phyloP scores from a whole-genome alignment of 2,888 invertebrate genomes.

The Nomada lathburiana region DNA sequence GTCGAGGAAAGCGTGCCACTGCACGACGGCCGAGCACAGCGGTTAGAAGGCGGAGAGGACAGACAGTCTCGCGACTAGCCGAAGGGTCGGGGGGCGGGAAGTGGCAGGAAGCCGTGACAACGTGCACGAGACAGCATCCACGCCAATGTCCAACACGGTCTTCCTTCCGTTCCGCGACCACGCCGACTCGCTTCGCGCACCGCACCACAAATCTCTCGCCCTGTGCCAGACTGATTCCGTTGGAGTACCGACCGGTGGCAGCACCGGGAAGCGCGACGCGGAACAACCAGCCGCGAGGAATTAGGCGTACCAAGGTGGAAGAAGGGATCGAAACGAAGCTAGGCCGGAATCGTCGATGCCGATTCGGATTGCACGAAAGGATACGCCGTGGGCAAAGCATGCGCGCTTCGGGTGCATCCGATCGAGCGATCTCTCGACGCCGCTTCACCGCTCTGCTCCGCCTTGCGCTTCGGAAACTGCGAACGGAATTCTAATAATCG shows the following conservation, averaged over 20 bases:
- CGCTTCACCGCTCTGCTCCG: too few species aligned
- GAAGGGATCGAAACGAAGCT: conserved; percentile 15
- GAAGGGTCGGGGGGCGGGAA: conserved; percentile 2
- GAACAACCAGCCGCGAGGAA: conserved; percentile 20
- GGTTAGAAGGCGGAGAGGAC: too few species aligned
- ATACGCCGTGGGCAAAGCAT: neutral
- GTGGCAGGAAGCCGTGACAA: conserved; percentile 49
- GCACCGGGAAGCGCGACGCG: conserved; percentile 56
- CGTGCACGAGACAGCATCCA: conserved; percentile 59
- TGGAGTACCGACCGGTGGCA: conserved; percentile 62
- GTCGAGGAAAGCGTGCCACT: neutral
- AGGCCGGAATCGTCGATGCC: neutral
- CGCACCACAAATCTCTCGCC: conserved; percentile 39
- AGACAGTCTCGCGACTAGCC: too few species aligned
- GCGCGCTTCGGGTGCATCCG: neutral
- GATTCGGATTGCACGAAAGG: conserved; percentile 30
- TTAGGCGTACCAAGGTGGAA: conserved; percentile 11
- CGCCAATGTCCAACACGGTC: conserved; percentile 68
- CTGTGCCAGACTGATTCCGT: conserved; percentile 36
- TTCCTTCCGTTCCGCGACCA: conserved; percentile 67
- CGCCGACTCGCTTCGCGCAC: conserved; percentile 66
- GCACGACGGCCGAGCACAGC: neutral
- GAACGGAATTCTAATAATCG: conserved; percentile 24
- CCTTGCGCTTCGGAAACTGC: neutral
- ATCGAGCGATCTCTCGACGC: conserved; percentile 23